These are phyloP conservation scores for Pimephales promelas DNA, from an alignment of 2,113 vertebrate species.

Conservation along the genomic window DNA sequence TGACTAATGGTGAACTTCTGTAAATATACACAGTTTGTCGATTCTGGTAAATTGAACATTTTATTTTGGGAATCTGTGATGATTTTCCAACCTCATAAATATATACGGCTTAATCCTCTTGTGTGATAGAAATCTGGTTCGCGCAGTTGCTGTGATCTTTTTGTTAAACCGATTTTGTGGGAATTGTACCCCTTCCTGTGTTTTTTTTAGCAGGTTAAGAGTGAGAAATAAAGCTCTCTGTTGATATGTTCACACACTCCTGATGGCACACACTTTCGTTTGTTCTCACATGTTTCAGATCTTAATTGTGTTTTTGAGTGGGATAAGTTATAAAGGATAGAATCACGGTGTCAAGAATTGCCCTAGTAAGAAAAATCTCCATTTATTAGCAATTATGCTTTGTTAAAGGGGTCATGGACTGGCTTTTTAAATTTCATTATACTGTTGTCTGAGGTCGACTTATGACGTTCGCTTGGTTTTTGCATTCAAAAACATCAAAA, in stretches of 20 bases:
- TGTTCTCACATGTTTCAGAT: not conserved
- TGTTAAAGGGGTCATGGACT: no score
- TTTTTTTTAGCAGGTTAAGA: constrained; percentile 4
- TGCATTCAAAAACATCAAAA: no score
- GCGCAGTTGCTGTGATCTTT: not conserved
- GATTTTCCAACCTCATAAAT: not conserved
- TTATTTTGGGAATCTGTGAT: not conserved
- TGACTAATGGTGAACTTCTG: not conserved
- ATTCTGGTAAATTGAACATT: not conserved
- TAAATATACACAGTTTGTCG: constrained; percentile 18
- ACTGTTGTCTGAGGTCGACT: no score
- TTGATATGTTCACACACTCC: constrained; percentile 13
- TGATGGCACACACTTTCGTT: constrained; percentile 1
- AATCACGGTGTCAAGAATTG: not conserved
- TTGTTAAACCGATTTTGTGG: no score
- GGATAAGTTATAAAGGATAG: constrained; percentile 24
- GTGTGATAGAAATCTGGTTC: not conserved
- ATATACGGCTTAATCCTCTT: not conserved
- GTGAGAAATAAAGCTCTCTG: not conserved
- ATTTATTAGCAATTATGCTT: no score
- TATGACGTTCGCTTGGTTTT: no score
- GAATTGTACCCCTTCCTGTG: not conserved
- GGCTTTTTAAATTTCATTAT: no score
- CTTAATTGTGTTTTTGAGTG: constrained; percentile 2
- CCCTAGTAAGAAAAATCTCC: not conserved